Percentiles rank a stretch among this genome's conserved stretches.
These are phyloP conservation scores for Plutomurus gul DNA, from an alignment of 1,140 invertebrate genomes.

Conservation along the genomic window DNA sequence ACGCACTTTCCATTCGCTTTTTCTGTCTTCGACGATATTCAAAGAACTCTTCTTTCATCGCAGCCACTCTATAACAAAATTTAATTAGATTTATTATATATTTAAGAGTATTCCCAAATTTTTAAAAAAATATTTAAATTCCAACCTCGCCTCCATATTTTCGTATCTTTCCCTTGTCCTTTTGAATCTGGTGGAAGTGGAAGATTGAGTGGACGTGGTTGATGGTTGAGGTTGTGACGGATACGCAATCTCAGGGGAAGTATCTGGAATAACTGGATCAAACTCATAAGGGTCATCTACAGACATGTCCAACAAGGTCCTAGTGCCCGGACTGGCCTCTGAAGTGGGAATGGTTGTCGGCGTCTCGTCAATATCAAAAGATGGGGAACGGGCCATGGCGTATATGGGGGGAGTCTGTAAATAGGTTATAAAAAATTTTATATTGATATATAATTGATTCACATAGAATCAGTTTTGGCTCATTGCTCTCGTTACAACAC, in stretches of 20 bases:
- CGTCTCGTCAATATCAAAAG: conserved; percentile 46
- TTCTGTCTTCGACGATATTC: conserved; percentile 87
- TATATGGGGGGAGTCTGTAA: conserved; percentile 45
- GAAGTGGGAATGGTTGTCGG: conserved; percentile 45
- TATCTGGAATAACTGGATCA: conserved; percentile 71
- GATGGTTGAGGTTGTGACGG: conserved; percentile 52
- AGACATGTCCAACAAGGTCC: conserved; percentile 70
- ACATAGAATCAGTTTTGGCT: no score
- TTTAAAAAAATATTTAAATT: no score
- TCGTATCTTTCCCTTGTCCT: conserved; percentile 65
- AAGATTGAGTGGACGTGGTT: conserved; percentile 52
- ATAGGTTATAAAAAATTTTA: no score
- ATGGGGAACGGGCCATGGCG: conserved; percentile 49
- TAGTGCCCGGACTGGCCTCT: conserved; percentile 51
- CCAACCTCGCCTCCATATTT: conserved; percentile 79
- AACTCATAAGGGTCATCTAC: conserved; percentile 96
- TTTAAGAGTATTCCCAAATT: no score
- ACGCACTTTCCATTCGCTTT: conserved; percentile 72
- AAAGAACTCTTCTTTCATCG: conserved; percentile 94
- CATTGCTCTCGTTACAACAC: no score
- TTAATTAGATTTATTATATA: no score
- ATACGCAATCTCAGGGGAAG: conserved; percentile 64
- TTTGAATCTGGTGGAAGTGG: conserved; percentile 45
- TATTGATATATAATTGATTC: no score
- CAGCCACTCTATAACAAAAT: no score